Conservation (phyloP, 2,888 invertebrate species). For the Artemia sp. region DNA sequence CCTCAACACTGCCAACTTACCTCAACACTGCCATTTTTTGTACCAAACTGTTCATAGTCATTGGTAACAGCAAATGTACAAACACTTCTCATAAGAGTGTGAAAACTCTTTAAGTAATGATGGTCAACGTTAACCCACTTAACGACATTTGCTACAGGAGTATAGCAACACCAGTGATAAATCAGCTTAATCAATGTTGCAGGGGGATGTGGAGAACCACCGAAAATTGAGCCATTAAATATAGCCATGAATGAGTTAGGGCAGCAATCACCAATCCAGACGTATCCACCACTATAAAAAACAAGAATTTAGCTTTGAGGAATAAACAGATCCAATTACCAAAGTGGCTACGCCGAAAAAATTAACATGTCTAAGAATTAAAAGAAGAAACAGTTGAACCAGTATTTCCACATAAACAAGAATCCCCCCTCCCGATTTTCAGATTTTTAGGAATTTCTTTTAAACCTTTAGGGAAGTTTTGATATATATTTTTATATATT, state of each 20-base stretch:
- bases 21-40: slow-evolving; percentile 50
- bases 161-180: slow-evolving; percentile 82
- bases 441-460: too few species aligned
- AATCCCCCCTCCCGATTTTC: too few species aligned
- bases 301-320: neutral
- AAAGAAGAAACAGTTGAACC: too few species aligned
- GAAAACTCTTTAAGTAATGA: slow-evolving; percentile 46
- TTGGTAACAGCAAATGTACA: slow-evolving; percentile 65
- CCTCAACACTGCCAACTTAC: slow-evolving; percentile 28
- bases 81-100: slow-evolving; percentile 52
- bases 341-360: too few species aligned
- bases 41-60: slow-evolving; percentile 54
- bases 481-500: too few species aligned
- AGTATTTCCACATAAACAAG: too few species aligned
- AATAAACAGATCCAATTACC: neutral
- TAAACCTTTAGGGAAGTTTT: too few species aligned
- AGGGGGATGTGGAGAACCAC: slow-evolving; percentile 66
- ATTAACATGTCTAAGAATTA: too few species aligned
- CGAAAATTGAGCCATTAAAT: slow-evolving; percentile 69
- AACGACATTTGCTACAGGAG: slow-evolving; percentile 67
- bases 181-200: slow-evolving; percentile 62
- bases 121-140: slow-evolving; percentile 71
- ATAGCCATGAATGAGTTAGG: slow-evolving; percentile 68
- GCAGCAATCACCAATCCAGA: slow-evolving; percentile 77
- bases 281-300: slow-evolving; percentile 63